Base-by-base conservation (phyloP, 2,888 invertebrate genomes). In the Diplolepis rosae region DNA sequence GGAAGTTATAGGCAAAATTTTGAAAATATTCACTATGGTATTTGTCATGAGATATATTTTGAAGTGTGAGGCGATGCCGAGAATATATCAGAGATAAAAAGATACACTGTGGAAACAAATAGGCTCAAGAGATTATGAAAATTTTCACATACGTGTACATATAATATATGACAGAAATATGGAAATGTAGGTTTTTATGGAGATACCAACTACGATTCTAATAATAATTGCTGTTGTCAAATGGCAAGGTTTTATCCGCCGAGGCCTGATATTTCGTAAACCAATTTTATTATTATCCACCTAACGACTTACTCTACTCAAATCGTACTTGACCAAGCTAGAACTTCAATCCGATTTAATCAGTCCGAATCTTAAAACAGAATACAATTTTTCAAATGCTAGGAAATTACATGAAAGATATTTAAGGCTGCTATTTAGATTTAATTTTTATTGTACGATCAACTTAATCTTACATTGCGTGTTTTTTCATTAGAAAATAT, bases 21-120 rank as follows among this genome's bases (percentile, higher is more conserved):
- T 65, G 32, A 51, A 69, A 11, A 22, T n/a, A 61, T 61, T 39
- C n/a, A 39, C 61, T 61, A 81, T 76, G 77, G 80, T 81, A 80
- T 80, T 77, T 81, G 79, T 82, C 81, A 79, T 82, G 82, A 80
- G 77, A 78, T 79, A 79, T 83, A 83, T 83, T 84, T 83, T 80
- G 82, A 82, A 82, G 73, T 73, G 71, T 77, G 80, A 80, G 78
- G 69, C 77, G 66, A 51, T 68, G 69, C 70, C 69, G 69, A 75
- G 66, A 72, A 74, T 67, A 61, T 69, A 68, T 65, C 69, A 52
- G 35, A 42, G 65, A 48, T 22, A 51, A 48, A 22, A 50, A 42
- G 54, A 35, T n/a, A n/a, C 42, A 28, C 27, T 22, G 42, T 28
- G 52, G 15, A 66, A 75, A 76, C 69, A 71, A 76, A 73, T 74